A percentile compares a stretch with the other conserved stretches of the same genome.
Evolutionary conservation across 1,140 invertebrate genomes (phyloP).

Genomic region (Acyrthosiphon pisum): DNA sequence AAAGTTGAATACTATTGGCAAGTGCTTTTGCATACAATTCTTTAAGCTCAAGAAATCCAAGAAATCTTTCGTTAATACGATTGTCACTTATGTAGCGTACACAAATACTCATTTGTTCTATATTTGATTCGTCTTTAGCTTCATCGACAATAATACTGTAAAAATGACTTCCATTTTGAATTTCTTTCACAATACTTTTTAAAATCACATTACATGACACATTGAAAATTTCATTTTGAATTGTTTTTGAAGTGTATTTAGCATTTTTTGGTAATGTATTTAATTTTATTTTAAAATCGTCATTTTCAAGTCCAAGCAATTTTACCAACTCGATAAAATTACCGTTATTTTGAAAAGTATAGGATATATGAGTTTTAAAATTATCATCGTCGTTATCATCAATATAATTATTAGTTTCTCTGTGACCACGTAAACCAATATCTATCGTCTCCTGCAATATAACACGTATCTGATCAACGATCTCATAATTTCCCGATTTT

Average conservation of each 20-base stretch:
- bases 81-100: constrained; percentile 22
- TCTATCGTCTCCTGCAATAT: too few species aligned
- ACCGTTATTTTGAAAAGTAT: neutral
- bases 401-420: too few species aligned
- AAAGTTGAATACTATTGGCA: neutral
- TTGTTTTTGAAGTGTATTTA: constrained; percentile 34
- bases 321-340: constrained; percentile 22
- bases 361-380: too few species aligned
- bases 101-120: constrained; percentile 31
- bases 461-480: too few species aligned
- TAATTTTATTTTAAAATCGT: neutral
- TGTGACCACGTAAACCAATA: neutral
- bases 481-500: too few species aligned
- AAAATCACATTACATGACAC: neutral
- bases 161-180: constrained; percentile 32
- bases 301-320: constrained; percentile 16
- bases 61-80: constrained; percentile 37
- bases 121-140: constrained; percentile 12
- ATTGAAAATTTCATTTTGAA: constrained; percentile 38
- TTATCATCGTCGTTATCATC: too few species aligned
- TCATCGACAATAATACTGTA: constrained; percentile 37
- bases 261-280: constrained; percentile 17
- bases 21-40: constrained; percentile 19
- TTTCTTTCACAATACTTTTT: constrained; percentile 29
- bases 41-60: constrained; percentile 8